Evolutionary conservation across 2,113 vertebrate species (phyloP).

Genomic region (Ctenodactylus gundi): DNA sequence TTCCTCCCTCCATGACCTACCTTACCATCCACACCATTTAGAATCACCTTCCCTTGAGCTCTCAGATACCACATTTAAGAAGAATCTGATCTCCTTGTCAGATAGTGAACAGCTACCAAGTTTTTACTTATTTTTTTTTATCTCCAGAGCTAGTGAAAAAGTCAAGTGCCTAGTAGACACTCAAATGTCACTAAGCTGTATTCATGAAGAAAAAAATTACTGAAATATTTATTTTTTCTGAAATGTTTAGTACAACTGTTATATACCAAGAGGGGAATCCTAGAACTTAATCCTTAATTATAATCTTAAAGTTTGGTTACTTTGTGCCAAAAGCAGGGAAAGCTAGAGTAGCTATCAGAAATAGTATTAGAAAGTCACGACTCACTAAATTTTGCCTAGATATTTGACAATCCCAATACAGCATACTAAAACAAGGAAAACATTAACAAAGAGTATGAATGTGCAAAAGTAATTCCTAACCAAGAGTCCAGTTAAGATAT

Average conservation of each 20-base stretch:
- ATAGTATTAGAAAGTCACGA: not conserved
- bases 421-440: not conserved
- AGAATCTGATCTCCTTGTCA: not conserved
- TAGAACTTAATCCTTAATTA: not conserved
- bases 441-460: conserved; percentile 11
- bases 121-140: too few species aligned
- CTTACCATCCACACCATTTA: not conserved
- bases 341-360: not conserved
- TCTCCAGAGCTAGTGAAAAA: not conserved
- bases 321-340: not conserved
- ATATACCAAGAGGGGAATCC: not conserved
- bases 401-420: not conserved
- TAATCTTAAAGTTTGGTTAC: conserved; percentile 19
- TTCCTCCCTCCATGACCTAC: conserved; percentile 5
- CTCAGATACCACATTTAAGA: not conserved
- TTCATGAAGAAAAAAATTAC: too few species aligned
- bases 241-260: not conserved
- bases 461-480: not conserved
- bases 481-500: not conserved
- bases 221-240: too few species aligned
- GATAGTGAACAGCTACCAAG: not conserved
- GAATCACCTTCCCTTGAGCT: not conserved
- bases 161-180: not conserved
- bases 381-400: conserved; percentile 26
- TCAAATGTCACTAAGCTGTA: not conserved